A percentile compares a stretch with the other conserved stretches of the same genome.
These are phyloP conservation scores for Rhabdomys dilectus DNA, from an alignment of 2,113 vertebrate species.

Conservation along the genomic window DNA sequence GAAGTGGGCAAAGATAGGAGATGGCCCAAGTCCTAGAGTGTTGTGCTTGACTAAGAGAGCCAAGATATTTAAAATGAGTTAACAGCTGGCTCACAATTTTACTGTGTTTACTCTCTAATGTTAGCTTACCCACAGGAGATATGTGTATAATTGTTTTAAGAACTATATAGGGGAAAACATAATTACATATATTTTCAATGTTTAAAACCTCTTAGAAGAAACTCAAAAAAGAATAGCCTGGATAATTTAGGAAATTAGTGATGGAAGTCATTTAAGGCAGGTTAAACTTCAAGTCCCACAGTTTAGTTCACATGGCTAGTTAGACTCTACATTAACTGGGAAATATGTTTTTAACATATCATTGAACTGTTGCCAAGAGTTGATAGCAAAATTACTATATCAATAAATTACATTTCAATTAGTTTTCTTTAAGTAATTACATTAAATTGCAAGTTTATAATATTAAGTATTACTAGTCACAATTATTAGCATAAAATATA, in stretches of 20 bases:
- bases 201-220: not conserved
- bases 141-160: not conserved
- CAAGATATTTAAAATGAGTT: not conserved
- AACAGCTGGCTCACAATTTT: not conserved
- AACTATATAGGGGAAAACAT: not conserved
- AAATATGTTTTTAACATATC: conserved; percentile 37
- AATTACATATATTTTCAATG: not conserved
- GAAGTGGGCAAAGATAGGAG: not conserved
- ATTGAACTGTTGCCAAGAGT: conserved; percentile 36
- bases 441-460: not conserved
- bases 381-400: not conserved
- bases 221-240: not conserved
- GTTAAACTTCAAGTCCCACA: not conserved
- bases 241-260: not conserved
- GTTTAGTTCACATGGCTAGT: not conserved
- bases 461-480: conserved; percentile 29
- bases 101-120: not conserved
- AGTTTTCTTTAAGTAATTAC: not conserved
- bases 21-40: not conserved
- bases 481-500: not conserved
- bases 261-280: not conserved
- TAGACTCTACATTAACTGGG: not conserved
- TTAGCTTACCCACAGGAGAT: not conserved
- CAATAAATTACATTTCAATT: conserved; percentile 32
- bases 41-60: not conserved